Percentiles rank a stretch among this genome's conserved stretches.
These are phyloP conservation scores for Lineus longissimus DNA, from an alignment of 1,140 invertebrate genomes.

Conservation along the genomic window DNA sequence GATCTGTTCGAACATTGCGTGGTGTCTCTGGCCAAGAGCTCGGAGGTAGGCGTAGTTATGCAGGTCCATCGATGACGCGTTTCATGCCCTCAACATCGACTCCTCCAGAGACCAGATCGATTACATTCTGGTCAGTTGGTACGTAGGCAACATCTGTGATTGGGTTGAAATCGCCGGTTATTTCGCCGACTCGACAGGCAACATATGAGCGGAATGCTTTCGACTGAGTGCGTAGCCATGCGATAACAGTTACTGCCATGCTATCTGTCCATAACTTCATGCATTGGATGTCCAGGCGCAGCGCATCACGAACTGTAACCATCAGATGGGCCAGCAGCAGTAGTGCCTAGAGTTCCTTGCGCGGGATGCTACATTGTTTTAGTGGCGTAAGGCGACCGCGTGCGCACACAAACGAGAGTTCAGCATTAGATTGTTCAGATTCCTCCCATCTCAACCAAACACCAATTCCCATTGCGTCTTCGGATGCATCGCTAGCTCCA, in stretches of 20 bases:
- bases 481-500: neutral
- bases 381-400: neutral
- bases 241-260: neutral
- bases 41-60: neutral
- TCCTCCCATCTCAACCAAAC: neutral
- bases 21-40: neutral
- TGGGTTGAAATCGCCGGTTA: neutral
- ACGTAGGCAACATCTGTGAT: neutral
- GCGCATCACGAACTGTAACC: neutral
- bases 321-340: neutral
- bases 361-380: neutral
- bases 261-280: constrained; percentile 3
- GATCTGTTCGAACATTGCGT: neutral
- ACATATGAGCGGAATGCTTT: neutral
- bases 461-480: neutral
- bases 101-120: neutral
- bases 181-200: neutral
- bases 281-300: neutral
- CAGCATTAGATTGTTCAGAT: neutral
- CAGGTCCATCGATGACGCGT: neutral
- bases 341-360: constrained; percentile 1
- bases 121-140: neutral
- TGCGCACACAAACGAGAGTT: constrained; percentile 1
- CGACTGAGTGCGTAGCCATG: neutral
- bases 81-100: neutral